phyloP scores from a whole-genome alignment of 2,888 invertebrate species.

The Thymelicus sylvestris region DNA sequence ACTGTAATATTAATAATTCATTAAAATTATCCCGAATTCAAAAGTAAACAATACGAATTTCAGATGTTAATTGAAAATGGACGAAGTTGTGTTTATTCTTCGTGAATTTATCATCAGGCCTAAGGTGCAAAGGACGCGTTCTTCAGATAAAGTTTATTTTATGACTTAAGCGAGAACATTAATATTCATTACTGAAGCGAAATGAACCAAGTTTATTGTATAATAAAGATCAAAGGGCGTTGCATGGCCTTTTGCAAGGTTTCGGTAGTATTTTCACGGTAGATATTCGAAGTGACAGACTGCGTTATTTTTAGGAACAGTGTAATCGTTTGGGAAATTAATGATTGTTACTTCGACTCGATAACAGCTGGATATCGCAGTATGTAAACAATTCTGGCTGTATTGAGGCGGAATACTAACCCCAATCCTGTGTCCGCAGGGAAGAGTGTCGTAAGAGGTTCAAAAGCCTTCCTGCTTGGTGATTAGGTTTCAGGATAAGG shows the following conservation, averaged over 20 bases:
- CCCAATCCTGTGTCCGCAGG: too few species aligned
- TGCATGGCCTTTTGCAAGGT: conserved; percentile 36
- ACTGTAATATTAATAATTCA: conserved; percentile 63
- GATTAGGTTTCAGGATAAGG: too few species aligned
- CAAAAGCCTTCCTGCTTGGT: too few species aligned
- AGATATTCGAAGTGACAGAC: too few species aligned
- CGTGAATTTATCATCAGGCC: conserved; percentile 74
- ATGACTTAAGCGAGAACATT: conserved; percentile 81
- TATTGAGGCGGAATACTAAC: too few species aligned
- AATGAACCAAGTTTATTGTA: conserved; percentile 82
- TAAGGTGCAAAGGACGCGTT: conserved; percentile 68
- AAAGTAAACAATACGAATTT: conserved; percentile 70
- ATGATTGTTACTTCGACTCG: not conserved
- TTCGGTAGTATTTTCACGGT: conserved; percentile 19
- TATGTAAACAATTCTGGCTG: too few species aligned
- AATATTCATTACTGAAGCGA: conserved; percentile 80
- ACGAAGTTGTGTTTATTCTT: conserved; percentile 75
- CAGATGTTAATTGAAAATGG: conserved; percentile 76
- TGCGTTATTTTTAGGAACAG: too few species aligned
- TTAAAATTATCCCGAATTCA: conserved; percentile 64
- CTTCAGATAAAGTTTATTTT: conserved; percentile 82
- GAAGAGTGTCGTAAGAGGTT: too few species aligned
- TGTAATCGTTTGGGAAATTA: not conserved
- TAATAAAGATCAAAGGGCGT: conserved; percentile 76
- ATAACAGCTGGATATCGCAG: too few species aligned